Base-by-base conservation (phyloP, 1,140 invertebrate genomes). In the Drosophila arawakana region DNA sequence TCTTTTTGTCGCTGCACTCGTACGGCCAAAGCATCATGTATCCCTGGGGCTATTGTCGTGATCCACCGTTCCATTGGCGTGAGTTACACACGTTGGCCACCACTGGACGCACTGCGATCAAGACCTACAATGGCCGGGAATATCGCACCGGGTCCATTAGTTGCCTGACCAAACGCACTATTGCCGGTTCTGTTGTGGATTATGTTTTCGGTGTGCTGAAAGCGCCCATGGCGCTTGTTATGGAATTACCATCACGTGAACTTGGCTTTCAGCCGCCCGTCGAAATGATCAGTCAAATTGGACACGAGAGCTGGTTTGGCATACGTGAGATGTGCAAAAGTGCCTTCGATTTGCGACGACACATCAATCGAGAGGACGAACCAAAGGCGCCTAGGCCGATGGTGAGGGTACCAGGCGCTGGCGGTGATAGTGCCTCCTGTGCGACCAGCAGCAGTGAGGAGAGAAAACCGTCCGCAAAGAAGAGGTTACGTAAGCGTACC, bases 1-100 rank as follows among this genome's bases (percentile, higher is more conserved):
- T 96, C 43, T 96, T 96, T 80, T 91, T 96, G 1, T 95, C 95
- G 0, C 78, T 97, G 11, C 96, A 97, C 86, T 94, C 95, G 0
- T 97, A 96, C 77, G 94, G 94, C 2, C 93, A 94, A 67, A 93
- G 93, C 59, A 93, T 95, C 30, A 93, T 95, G 46, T 94, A 94
- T 75, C 94, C 94, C 0, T 95, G 93, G 93, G 94, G 94, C n/a
- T 95, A 94, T 72, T 93, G 93, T 1, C 93, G 92, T 57, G 77
- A 89, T 21, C 49, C 93, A 90, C 37, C 94, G 80, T 3, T 75
- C 6, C 69, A 76, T 15, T 81, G 73, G 71, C 60, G 73, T 0
- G 78, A 91, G 15, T 70, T 92, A 2, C 78, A 91, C 11, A 91
- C 92, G 2, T 90, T 94, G 7, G 81, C 92, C 11, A 78, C 69